Conservation (phyloP, 1,140 invertebrate species). For the Cydia amplana region DNA sequence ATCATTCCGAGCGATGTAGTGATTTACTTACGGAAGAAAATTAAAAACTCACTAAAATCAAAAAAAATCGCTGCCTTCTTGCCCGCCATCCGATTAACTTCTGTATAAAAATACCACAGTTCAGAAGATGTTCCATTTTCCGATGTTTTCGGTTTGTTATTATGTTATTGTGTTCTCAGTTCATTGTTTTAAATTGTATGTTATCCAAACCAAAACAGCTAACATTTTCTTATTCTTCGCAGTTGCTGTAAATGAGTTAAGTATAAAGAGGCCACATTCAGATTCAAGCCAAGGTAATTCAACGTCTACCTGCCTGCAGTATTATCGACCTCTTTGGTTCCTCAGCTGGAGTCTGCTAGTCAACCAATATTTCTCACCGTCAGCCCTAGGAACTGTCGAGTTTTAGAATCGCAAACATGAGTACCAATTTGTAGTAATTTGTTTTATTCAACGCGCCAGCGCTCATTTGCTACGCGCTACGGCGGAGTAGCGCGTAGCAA, state of each 20-base stretch:
- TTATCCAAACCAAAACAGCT: not conserved
- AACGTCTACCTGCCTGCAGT: constrained; percentile 48
- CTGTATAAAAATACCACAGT: too few species aligned
- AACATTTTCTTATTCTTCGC: constrained; percentile 37
- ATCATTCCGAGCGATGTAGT: too few species aligned
- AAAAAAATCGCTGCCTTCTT: too few species aligned
- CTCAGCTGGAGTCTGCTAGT: constrained; percentile 56
- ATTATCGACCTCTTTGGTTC: constrained; percentile 49
- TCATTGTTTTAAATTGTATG: not conserved
- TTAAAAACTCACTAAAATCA: too few species aligned
- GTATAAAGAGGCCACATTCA: constrained; percentile 62
- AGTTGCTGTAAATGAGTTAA: constrained; percentile 74
- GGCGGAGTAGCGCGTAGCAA: constrained; percentile 7
- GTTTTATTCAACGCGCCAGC: not conserved
- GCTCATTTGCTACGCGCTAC: not conserved
- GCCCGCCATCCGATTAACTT: too few species aligned
- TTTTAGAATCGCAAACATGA: not conserved
- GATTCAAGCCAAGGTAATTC: constrained; percentile 62
- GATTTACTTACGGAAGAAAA: too few species aligned
- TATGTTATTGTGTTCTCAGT: not conserved
- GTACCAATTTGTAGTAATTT: not conserved
- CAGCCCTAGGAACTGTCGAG: not conserved
- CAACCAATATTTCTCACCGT: constrained; percentile 50
- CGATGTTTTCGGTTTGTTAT: not conserved
- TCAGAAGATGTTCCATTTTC: too few species aligned